Conservation (phyloP, 2,797 vertebrate genomes). For the Tapirus indicus region DNA sequence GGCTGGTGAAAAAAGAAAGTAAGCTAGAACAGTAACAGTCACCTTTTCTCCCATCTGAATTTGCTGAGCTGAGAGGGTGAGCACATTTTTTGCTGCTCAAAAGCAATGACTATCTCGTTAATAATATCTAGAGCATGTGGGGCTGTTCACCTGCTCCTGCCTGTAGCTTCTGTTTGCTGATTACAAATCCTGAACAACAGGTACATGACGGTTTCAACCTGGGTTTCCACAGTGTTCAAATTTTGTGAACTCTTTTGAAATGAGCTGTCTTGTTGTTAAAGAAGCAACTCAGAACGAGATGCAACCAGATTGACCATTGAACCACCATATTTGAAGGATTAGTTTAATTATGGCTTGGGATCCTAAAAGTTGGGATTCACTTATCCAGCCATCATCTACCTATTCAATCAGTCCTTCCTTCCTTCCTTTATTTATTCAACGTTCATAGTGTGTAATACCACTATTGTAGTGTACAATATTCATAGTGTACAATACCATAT, state of each 20-base stretch:
- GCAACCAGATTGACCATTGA: background rate
- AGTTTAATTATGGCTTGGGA: background rate
- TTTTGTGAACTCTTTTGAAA: background rate
- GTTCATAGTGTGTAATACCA: background rate
- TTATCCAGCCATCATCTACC: background rate
- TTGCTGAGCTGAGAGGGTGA: background rate
- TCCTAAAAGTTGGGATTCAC: background rate
- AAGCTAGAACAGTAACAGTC: background rate
- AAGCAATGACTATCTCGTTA: conserved; percentile 16
- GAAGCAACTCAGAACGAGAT: background rate
- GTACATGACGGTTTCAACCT: background rate
- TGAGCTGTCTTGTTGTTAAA: conserved; percentile 16
- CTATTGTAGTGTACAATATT: background rate
- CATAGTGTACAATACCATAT: no score
- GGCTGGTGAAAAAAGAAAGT: background rate
- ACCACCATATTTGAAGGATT: background rate
- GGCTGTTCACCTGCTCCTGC: background rate
- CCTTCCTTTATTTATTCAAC: background rate
- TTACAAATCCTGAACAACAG: background rate
- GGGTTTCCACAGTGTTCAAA: background rate
- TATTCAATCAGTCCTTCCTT: background rate
- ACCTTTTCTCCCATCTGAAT: conserved; percentile 15
- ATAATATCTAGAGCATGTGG: background rate
- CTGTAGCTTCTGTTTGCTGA: background rate
- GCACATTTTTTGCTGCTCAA: background rate